phyloP scores from a whole-genome alignment of 2,888 invertebrate genomes.

The Mesochorus sp. region DNA sequence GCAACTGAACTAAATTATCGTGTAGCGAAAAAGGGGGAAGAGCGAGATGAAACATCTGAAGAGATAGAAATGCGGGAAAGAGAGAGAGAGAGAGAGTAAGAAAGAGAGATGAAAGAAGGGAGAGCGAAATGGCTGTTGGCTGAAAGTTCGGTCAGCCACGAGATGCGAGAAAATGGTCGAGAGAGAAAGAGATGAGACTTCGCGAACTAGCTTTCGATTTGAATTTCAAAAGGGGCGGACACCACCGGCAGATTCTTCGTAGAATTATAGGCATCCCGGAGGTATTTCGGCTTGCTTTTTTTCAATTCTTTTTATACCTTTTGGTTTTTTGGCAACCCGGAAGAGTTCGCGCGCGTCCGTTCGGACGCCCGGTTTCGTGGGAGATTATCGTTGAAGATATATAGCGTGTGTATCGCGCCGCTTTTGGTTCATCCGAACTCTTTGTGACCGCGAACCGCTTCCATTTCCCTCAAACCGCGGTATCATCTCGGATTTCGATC shows the following conservation, averaged over 20 bases:
- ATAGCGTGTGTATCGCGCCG: neutral
- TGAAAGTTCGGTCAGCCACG: constrained; percentile 48
- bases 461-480: constrained; percentile 39
- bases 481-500: constrained; percentile 36
- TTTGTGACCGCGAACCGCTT: constrained; percentile 56
- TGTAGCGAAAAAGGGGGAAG: constrained; percentile 65
- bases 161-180: constrained; percentile 34
- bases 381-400: constrained; percentile 33
- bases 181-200: constrained; percentile 27
- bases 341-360: constrained; percentile 52
- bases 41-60: constrained; percentile 35
- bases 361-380: constrained; percentile 40
- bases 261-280: constrained; percentile 63
- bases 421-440: constrained; percentile 31
- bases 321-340: constrained; percentile 55
- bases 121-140: constrained; percentile 43
- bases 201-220: constrained; percentile 64
- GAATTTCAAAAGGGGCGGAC: constrained; percentile 67
- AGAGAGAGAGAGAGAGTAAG: neutral
- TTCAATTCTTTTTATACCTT: constrained; percentile 2
- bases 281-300: constrained; percentile 26
- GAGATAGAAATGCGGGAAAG: constrained; percentile 23
- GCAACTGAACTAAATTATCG: constrained; percentile 69
- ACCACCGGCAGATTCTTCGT: constrained; percentile 60
- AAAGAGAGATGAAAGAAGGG: neutral